Evolutionary conservation across 2,113 vertebrate genomes (phyloP), one percentile per base, ranked within the genome.

Genomic region (Lota lota): DNA sequence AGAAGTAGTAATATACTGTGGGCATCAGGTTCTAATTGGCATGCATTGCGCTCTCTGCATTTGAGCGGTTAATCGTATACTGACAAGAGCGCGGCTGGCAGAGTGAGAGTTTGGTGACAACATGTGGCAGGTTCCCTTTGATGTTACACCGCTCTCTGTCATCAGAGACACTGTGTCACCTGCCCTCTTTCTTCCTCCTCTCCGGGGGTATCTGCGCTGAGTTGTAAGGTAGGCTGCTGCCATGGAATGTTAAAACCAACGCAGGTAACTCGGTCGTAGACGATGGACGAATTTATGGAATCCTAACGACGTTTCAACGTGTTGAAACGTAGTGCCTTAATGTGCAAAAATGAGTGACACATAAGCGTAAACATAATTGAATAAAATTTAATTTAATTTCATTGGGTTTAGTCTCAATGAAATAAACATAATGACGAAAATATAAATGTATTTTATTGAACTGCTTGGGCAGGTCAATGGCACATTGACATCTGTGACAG

Each of bases 91-190:
- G 66, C 72, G 36, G 58, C 70, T 24, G 69, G 28, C 66, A 75
- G 81, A 64, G 74, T 78, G 73, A 74, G 70, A 80, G 70, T 63
- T 58, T 57, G 64, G 68, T 69, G 62, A 82, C 74, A 83, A 78
- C 83, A 79, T 75, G 28, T 28, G 57, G 63, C 58, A 73, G 70
- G 57, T 82, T 80, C 69, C 56, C 71, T 82, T 80, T 82, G 70
- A 79, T 77, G 78, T 70, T 66, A 61, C 71, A 79, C 68, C 58
- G 72, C 72, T 69, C 28, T 60, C 66, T 72, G 80, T 70, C 74
- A 79, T 70, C 22, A 4, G 50, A 12, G 28, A 53, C 50, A 53
- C 11, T 3, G 17, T 53, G 50, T 53, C 50, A 53, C 12, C 17
- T 1, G 50, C 50, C 2, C 17, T 53, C 50, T 3, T 53, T 53